Conservation (phyloP, 2,113 vertebrate species). For the Mormyrus lacerda region DNA sequence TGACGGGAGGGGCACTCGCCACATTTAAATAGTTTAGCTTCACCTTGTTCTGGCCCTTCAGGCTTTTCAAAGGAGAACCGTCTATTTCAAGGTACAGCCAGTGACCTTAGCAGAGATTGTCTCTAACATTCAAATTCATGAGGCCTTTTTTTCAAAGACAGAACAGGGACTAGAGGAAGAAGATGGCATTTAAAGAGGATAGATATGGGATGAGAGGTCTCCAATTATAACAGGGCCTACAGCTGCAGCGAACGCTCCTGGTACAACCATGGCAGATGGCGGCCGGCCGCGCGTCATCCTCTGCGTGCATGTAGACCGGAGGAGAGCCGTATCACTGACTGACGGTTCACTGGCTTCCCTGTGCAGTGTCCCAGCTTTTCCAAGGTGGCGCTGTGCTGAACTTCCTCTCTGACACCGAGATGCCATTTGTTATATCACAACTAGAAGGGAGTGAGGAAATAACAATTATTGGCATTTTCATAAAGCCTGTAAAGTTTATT, state of each 20-base stretch:
- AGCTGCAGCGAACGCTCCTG: not conserved
- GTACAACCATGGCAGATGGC: not conserved
- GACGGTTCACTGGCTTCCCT: not conserved
- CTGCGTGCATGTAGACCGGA: not conserved
- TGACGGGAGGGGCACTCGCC: not conserved
- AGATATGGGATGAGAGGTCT: conserved; percentile 8
- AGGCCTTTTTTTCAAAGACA: not conserved
- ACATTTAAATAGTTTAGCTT: conserved; percentile 4
- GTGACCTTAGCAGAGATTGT: conserved; percentile 20
- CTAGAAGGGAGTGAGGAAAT: not conserved
- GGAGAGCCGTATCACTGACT: not conserved
- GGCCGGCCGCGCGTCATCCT: too few species aligned
- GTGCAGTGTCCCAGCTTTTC: not conserved
- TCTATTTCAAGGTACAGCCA: conserved; percentile 18
- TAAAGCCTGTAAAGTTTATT: not conserved
- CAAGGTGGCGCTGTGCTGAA: not conserved
- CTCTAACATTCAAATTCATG: conserved; percentile 11
- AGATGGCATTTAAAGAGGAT: conserved; percentile 14
- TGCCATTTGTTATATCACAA: not conserved
- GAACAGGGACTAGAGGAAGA: conserved; percentile 2
- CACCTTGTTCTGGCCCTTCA: not conserved
- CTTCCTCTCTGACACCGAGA: not conserved
- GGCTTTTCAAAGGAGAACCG: conserved; percentile 7
- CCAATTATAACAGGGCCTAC: conserved; percentile 6
- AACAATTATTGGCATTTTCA: not conserved